Evolutionary conservation across 2,113 vertebrate genomes (phyloP), one percentile per base, ranked within the genome.

Genomic region (Corydoras maculifer): DNA sequence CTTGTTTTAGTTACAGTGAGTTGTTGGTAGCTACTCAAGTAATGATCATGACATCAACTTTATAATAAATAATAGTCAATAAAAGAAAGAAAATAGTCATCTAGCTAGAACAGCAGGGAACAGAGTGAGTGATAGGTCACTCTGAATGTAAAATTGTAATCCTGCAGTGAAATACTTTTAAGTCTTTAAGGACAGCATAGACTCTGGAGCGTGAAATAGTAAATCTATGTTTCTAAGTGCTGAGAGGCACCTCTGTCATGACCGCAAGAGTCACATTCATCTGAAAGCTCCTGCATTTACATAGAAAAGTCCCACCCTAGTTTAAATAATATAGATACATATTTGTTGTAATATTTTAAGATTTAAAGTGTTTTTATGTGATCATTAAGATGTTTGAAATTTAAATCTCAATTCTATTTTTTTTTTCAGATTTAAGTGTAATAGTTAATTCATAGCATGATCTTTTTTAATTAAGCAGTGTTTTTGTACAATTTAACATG

Each of bases 191-290:
- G 87, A 90, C 86, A 86, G 82, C 86, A 83, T 78, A 84, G 79
- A 88, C 83, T 83, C 83, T 88, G 86, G 85, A 87, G 87, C 84
- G 82, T 87, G 87, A 89, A 88, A 87, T 87, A 85, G 84, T 86
- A 88, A 87, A 84, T 85, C 86, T 87, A 83, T 86, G 82, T 87
- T 86, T 88, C 82, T 84, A 85, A 88, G 85, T 84, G 83, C 86
- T 79, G 80, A 81, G 82, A 85, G 79, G 80, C 80, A 81, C 84
- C 82, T 83, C 86, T 80, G 82, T 70, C 75, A 79, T 78, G 82
- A 83, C 83, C 73, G 77, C 83, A 75, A 69, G 79, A 84, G 80
- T 80, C 81, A 84, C 81, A 87, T 84, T 83, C 82, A 72, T 77
- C 71, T 83, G 79, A 75, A 83, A 85, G 78, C 75, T 82, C 77